Evolutionary conservation across 23 tunicate genomes (phyloP).

Genomic region (Trididemnum nubilum): DNA sequence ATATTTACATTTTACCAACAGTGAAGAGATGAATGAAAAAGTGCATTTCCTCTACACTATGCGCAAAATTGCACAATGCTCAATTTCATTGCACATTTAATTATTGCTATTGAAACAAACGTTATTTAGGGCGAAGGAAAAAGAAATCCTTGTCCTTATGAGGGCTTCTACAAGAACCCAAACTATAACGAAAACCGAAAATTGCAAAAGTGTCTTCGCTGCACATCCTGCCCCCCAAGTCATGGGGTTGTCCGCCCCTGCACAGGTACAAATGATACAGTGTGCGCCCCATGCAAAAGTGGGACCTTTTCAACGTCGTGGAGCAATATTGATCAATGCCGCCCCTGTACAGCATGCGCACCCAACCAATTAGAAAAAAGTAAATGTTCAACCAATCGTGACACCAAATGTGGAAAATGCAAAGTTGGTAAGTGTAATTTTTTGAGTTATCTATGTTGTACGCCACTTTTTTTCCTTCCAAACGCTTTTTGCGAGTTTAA

Average conservation of each 20-base stretch:
- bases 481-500: too few relatives aligned
- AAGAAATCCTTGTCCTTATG: background rate
- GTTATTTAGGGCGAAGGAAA: too few relatives aligned
- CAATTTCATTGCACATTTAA: too few relatives aligned
- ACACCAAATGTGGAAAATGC: conserved; percentile 26
- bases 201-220: background rate
- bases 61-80: too few relatives aligned
- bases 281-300: conserved; percentile 10
- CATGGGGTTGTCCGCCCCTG: conserved; percentile 10
- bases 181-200: background rate
- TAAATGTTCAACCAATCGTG: conserved; percentile 6
- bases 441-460: background rate
- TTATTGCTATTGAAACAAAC: too few relatives aligned
- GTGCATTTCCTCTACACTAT: too few relatives aligned
- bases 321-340: conserved; percentile 1
- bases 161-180: conserved; percentile 25
- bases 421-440: conserved; percentile 10
- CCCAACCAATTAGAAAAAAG: background rate
- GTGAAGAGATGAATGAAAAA: too few relatives aligned
- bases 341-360: conserved; percentile 9
- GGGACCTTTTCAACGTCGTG: background rate
- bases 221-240: conserved; percentile 17
- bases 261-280: background rate
- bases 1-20: too few relatives aligned
- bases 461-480: too few relatives aligned